phyloP scores from a whole-genome alignment of 2,113 vertebrate genomes.

The Scortum barcoo region DNA sequence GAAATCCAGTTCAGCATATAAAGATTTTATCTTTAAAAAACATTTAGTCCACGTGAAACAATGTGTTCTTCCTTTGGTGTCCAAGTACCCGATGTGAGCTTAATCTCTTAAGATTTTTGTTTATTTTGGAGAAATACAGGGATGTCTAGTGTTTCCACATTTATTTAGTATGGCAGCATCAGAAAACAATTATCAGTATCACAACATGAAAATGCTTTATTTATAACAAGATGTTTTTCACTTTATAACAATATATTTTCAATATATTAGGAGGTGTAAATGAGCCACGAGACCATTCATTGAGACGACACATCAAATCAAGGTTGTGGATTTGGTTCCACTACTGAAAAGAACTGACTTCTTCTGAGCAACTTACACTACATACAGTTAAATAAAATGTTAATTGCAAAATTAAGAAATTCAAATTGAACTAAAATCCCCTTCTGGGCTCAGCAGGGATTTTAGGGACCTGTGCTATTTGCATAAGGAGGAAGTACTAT shows the following conservation, averaged over 20 bases:
- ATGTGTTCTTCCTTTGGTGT: background rate
- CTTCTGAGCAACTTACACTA: background rate
- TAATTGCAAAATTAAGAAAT: background rate
- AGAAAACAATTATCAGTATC: too few species aligned
- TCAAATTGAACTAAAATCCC: background rate
- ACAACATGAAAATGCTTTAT: too few species aligned
- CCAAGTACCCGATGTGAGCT: background rate
- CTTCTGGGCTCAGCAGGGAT: background rate
- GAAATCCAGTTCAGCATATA: background rate
- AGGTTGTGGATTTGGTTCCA: background rate
- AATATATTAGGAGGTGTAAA: too few species aligned
- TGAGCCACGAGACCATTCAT: too few species aligned
- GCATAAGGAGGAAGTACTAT: background rate
- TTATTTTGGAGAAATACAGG: background rate
- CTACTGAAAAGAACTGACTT: background rate
- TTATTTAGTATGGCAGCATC: background rate
- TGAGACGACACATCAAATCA: background rate
- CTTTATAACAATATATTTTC: too few species aligned
- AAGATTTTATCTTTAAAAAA: background rate
- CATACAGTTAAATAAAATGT: background rate
- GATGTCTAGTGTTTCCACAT: background rate
- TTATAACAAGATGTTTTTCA: too few species aligned
- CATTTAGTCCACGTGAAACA: background rate
- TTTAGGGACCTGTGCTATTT: background rate
- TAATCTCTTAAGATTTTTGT: background rate